These are phyloP conservation scores for Aplysina aerophoba DNA, from an alignment of 37 sponge, comb jelly and placozoan species.

Conservation along the genomic window DNA sequence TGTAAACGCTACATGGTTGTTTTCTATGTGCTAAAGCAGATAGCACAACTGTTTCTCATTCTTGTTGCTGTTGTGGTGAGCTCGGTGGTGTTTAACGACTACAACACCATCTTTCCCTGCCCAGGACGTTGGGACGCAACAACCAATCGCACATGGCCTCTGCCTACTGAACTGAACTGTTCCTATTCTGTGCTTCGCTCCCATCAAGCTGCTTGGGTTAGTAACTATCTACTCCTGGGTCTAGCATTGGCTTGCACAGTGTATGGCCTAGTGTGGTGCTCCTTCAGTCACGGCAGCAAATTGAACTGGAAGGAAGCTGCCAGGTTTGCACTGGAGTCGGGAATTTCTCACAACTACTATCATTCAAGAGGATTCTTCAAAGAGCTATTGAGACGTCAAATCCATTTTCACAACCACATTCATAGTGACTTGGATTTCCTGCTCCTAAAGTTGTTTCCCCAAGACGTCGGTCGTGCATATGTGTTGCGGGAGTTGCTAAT, in stretches of 20 bases:
- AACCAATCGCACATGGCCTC: neutral
- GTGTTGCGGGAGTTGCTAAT: neutral
- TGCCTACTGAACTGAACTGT: neutral
- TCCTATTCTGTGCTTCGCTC: neutral
- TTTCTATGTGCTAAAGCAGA: no score
- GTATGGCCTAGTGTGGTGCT: neutral
- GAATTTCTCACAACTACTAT: neutral
- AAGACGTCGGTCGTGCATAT: neutral
- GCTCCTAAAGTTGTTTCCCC: neutral
- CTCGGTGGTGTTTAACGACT: neutral
- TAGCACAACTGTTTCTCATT: neutral
- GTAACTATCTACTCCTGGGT: neutral
- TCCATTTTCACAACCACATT: neutral
- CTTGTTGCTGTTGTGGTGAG: neutral
- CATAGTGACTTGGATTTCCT: slow-evolving; percentile 10
- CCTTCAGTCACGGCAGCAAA: neutral
- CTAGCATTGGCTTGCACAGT: neutral
- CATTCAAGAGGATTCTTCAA: no score
- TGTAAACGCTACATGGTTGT: no score
- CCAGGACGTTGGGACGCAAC: no score
- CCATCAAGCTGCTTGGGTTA: neutral
- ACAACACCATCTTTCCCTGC: no score
- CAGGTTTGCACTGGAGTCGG: slow-evolving; percentile 2
- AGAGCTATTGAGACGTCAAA: no score
- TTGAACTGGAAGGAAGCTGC: slow-evolving; percentile 13